Conservation (phyloP, 2,797 vertebrate species). For the Loris lydekkerianus region DNA sequence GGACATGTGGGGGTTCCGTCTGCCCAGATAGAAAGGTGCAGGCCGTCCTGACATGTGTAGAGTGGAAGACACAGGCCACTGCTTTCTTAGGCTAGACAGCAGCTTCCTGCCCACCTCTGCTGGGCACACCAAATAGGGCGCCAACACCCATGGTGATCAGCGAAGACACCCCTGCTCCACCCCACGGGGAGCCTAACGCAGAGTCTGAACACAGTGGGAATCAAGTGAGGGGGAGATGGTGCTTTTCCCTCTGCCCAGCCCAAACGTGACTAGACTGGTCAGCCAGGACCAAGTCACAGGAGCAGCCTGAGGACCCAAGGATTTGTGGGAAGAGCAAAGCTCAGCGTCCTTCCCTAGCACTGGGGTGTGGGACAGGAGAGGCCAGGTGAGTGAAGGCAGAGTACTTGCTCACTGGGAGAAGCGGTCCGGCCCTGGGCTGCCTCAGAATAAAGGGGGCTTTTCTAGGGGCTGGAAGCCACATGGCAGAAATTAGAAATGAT, state of each 20-base stretch:
- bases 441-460: not conserved
- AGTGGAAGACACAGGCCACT: not conserved
- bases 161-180: not conserved
- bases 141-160: too few relatives aligned
- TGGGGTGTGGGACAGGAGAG: not conserved
- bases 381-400: not conserved
- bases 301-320: not conserved
- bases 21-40: not conserved
- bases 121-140: not conserved
- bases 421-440: too few relatives aligned
- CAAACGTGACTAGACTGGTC: not conserved
- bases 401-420: not conserved
- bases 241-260: not conserved
- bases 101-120: not conserved
- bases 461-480: not conserved
- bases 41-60: not conserved
- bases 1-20: not conserved
- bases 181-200: not conserved
- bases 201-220: not conserved
- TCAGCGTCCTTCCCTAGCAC: too few relatives aligned
- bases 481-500: not conserved
- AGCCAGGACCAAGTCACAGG: not conserved
- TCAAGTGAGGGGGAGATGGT: not conserved
- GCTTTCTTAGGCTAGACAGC: not conserved
- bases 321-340: not conserved